Evolutionary conservation across 2,797 vertebrate genomes (phyloP), one percentile per base, ranked within the genome.

Genomic region (Nothura maculosa): DNA sequence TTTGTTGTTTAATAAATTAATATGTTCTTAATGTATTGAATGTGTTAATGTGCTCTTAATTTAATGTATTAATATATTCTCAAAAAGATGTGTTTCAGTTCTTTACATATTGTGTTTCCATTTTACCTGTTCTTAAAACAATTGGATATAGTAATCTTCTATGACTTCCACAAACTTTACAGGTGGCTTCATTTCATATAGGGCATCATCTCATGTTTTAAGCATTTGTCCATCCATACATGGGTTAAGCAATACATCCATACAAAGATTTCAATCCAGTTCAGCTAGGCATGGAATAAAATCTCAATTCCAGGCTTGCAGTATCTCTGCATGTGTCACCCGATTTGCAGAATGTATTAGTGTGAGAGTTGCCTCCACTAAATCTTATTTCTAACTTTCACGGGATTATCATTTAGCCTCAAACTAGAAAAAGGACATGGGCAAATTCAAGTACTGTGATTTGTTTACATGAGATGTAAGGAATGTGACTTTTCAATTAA

Each of bases 401-500:
- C 30, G 81, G 19, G 32, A 63, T 80, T 89, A 74, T 57, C 22
- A 58, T 55, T 17, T 89, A 24, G 36, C 38, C 40, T 86, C 64
- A 80, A 66, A 57, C 42, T 69, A 89, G 30, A 73, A 50, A 77
- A 87, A 92, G 76, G 47, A 17, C 58, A 67, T 87, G 52, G 81
- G 55, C 38, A 84, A 66, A 73, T 34, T 60, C 43, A 81, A 92
- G 24, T 32, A 69, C 83, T 38, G 81, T 92, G 70, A 66, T 89
- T 93, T 92, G 87, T 93, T 96, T 80, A 80, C 58, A 78, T 43
- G 34, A 70, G 58, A 70, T 19, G 36, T 28, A 75, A 45, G 38
- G 54, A 78, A 73, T 92, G 55, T 87, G 61, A 58, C 92, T 92
- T 77, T 94, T 87, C 86, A 89, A 81, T 96, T 96, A 94, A 92